phyloP scores from a whole-genome alignment of 1,140 invertebrate species.

The Hycleus phaleratus region DNA sequence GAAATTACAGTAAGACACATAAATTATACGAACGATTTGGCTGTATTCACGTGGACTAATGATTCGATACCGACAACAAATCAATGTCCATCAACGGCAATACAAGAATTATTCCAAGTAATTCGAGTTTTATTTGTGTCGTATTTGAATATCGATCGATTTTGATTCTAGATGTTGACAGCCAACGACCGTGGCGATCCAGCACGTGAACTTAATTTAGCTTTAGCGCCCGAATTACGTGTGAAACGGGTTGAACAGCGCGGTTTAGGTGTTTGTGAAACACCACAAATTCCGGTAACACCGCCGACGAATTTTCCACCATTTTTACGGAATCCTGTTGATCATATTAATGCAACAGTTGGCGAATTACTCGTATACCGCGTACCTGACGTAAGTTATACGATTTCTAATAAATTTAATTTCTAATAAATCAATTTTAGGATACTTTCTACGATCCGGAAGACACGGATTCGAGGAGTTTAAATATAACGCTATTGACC shows the following conservation, averaged over 20 bases:
- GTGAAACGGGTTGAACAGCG: constrained; percentile 54
- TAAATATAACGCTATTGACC: constrained; percentile 66
- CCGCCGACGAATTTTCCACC: constrained; percentile 62
- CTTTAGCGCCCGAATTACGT: constrained; percentile 54
- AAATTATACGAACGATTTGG: constrained; percentile 47
- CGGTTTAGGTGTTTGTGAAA: constrained; percentile 56
- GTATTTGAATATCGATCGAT: background rate
- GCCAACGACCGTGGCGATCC: constrained; percentile 47
- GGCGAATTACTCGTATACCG: constrained; percentile 70
- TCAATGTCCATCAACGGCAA: constrained; percentile 64
- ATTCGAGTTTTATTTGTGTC: constrained; percentile 8
- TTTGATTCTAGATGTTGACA: constrained; percentile 48
- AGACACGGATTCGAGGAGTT: constrained; percentile 64
- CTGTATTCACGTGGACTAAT: constrained; percentile 79
- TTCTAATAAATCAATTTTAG: constrained; percentile 38
- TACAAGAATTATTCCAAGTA: constrained; percentile 61
- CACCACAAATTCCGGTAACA: constrained; percentile 44
- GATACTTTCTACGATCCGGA: constrained; percentile 88
- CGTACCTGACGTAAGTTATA: constrained; percentile 61
- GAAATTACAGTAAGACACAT: constrained; percentile 62
- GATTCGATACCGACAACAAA: constrained; percentile 66
- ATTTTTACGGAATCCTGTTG: constrained; percentile 72
- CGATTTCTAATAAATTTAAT: background rate
- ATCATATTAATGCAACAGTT: constrained; percentile 69
- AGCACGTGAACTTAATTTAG: constrained; percentile 46